Conservation (phyloP, 2,888 invertebrate genomes). For the Drosophila rubida region DNA sequence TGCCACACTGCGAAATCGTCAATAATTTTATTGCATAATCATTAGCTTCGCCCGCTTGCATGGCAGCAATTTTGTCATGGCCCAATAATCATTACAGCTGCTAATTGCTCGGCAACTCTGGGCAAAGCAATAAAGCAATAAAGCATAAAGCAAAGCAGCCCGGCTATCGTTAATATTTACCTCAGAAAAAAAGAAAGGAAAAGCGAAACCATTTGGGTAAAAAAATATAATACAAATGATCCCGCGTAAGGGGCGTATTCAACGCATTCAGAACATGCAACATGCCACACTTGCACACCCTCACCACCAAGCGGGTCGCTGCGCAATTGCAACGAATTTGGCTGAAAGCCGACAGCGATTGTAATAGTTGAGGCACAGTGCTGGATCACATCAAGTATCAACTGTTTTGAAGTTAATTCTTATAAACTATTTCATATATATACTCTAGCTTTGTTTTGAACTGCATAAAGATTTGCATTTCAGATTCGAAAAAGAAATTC, state of each 20-base stretch:
- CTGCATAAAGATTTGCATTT: too few species aligned
- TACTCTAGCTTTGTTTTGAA: too few species aligned
- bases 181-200: constrained; percentile 13
- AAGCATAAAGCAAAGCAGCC: constrained; percentile 8
- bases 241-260: constrained; percentile 55
- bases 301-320: background rate
- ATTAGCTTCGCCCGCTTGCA: background rate
- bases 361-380: too few species aligned
- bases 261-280: constrained; percentile 61
- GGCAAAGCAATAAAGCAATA: constrained; percentile 24
- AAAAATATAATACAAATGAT: constrained; percentile 55
- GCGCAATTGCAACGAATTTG: too few species aligned
- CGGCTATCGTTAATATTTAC: constrained; percentile 59
- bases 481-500: too few species aligned
- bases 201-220: constrained; percentile 33
- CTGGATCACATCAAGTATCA: too few species aligned
- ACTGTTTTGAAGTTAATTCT: too few species aligned
- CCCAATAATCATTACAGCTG: background rate
- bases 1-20: background rate
- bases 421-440: too few species aligned
- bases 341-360: too few species aligned
- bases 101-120: constrained; percentile 37
- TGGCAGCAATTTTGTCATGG: background rate
- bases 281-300: constrained; percentile 33
- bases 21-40: background rate